Base-by-base conservation (phyloP, 2,113 vertebrate genomes). In the Nannospalax galili region DNA sequence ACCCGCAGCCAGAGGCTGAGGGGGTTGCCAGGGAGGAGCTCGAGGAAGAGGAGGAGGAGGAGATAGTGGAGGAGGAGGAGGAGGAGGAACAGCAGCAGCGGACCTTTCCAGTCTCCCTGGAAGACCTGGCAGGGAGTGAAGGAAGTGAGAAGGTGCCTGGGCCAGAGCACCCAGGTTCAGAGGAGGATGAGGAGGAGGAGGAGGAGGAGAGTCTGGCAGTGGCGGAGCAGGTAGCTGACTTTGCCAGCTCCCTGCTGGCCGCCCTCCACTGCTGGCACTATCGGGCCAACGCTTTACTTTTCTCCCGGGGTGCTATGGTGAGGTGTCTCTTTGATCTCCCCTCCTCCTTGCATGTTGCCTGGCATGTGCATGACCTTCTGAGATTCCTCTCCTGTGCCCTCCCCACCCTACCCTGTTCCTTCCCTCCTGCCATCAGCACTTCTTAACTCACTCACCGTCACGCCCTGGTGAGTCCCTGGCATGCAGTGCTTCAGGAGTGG, bases 181-280 rank as follows among this genome's bases (percentile, higher is more conserved):
- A 98, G 85, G 98, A 98, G 98, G 98, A 98, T 48, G 91, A 42
- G 98, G 98, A 98, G 84, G 98, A 98, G 98, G 98, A 98, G 67
- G 90, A 35, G 98, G 98, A 98, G 96, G 98, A 99, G 98, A 98
- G 98, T 97, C 98, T 99, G 98, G 98, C 99, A 97, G 98, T 98
- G 98, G 98, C 98, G 58, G 99, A 99, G 97, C 99, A 99, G 99
- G 99, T 99, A 99, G 99, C 99, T 69, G 99, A 99, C 98, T 99
- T 99, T 98, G 98, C 99, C 98, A 99, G 98, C 98, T 99, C 99
- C 96, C 98, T 99, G 98, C 98, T 99, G 98, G 99, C 98, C 85
- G 99, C 98, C 98, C 99, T 99, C 98, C 99, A 99, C 98, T 99
- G 99, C 98, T 99, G 99, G 99, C 99, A 99, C 98, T 99, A 99